Evolutionary conservation across 53 echinoderm and acorn worm species (phyloP), one percentile per base, ranked within the genome.

Genomic region (Glandiceps talaboti): DNA sequence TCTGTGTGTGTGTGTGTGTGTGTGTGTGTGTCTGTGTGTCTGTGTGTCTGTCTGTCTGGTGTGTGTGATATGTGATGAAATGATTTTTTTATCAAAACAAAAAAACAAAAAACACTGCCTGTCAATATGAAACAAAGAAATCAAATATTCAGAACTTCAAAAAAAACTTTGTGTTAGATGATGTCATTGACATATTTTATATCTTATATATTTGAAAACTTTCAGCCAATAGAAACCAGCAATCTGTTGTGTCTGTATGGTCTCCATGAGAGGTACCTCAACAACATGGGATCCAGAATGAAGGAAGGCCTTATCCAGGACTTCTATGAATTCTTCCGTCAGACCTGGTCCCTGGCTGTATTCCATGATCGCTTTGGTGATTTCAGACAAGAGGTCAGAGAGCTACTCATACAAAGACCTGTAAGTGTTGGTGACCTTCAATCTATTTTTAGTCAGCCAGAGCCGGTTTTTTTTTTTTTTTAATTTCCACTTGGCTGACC

Each of bases 331-430:
- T 96, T 90, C 91, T 96, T 96, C 92, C 83, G 84, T 64, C 89
- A 96, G 87, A 92, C 87, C 6, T 96, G 96, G 96, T 85, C 86
- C 85, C 82, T 96, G 73, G 96, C 96, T 30, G 30, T 96, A 85
- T 96, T 96, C 89, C 96, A 96, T 14, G 96, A 96, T 64, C 82
- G 96, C 82, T 96, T 96, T 90, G 85, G 79, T 27, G 96, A 96
- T 87, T 96, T 96, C 89, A 88, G 92, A 74, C 96, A 96, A 76
- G 96, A 96, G 80, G 90, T 92, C 30, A 33, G 91, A 32, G 96
- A 96, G 77, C 86, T 96, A 26, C 90, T 96, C 10, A 83, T 96
- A 28, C 88, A 89, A 80, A 92, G 89, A 92, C 96, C 96, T 32
- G 96, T 96, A 74, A 95, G 95, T 89, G 29, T 27, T 64, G n/a